A percentile compares a stretch with the other conserved stretches of the same genome.
Conservation (phyloP, 2,888 invertebrate genomes). For the Cephus runcator region DNA sequence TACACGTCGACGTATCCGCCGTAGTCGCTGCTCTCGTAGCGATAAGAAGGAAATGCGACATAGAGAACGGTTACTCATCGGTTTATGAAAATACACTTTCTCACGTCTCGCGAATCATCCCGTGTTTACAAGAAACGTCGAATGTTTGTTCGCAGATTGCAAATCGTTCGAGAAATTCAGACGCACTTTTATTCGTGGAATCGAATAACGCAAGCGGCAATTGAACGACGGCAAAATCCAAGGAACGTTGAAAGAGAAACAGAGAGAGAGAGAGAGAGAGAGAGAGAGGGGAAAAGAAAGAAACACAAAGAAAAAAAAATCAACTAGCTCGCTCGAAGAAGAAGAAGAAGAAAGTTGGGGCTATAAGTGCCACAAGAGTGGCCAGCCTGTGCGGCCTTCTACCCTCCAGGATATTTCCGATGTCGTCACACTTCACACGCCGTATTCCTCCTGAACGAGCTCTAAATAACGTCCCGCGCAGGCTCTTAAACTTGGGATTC, state of each 20-base stretch:
- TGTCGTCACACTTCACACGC: conserved; percentile 1
- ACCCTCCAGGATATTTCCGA: conserved; percentile 1
- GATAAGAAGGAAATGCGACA: not conserved
- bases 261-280: too few relatives aligned
- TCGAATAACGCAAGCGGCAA: not conserved
- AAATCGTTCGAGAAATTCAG: not conserved
- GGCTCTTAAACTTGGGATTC: conserved; percentile 20
- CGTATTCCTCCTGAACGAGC: conserved; percentile 4
- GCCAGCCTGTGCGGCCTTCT: not conserved
- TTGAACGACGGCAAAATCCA: not conserved
- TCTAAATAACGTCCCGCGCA: conserved; percentile 23
- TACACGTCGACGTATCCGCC: not conserved
- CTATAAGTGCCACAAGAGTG: not conserved
- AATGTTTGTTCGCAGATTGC: not conserved
- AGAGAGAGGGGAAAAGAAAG: not conserved
- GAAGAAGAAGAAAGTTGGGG: not conserved
- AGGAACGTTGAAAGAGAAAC: not conserved
- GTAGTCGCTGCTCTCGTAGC: not conserved
- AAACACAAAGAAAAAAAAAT: not conserved
- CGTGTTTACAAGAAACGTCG: not conserved
- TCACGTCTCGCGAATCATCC: not conserved
- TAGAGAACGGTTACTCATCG: not conserved
- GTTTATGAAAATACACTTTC: not conserved
- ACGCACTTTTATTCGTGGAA: not conserved
- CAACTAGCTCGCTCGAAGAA: not conserved